Conservation (phyloP, 2,797 vertebrate genomes). For the Gallinago nigripennis region DNA sequence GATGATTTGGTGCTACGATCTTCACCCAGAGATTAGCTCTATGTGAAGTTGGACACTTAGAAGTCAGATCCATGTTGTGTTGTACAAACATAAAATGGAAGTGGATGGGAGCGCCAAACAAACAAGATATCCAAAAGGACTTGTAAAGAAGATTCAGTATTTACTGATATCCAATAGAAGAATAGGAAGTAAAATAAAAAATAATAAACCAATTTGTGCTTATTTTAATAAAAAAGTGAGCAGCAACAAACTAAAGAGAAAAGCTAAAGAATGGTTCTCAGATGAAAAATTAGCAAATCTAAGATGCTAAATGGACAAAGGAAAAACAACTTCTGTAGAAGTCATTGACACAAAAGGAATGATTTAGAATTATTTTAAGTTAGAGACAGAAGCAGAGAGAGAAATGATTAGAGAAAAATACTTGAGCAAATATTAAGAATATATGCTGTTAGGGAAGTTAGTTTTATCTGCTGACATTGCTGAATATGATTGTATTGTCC, state of each 20-base stretch:
- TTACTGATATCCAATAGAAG: background rate
- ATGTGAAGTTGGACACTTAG: rapidly evolving
- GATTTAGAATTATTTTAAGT: background rate
- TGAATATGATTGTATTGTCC: background rate
- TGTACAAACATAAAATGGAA: rapidly evolving
- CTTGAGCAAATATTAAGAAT: background rate
- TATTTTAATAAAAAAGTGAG: background rate
- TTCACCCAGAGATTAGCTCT: background rate
- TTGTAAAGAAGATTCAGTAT: too few relatives aligned
- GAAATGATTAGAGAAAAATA: background rate
- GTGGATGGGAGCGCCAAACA: background rate
- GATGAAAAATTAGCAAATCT: background rate
- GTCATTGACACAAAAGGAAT: background rate
- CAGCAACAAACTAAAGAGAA: background rate
- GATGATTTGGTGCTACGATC: too few relatives aligned
- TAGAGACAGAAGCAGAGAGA: background rate
- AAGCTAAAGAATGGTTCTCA: background rate
- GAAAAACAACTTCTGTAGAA: background rate
- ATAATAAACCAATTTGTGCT: background rate
- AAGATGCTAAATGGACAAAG: background rate
- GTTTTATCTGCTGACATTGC: background rate
- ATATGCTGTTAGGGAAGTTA: background rate
- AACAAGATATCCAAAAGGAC: background rate
- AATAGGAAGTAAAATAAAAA: background rate
- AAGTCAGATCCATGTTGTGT: background rate